Percentiles rank a stretch among this genome's conserved stretches.
These are phyloP conservation scores for Ommatoiulus sabulosus DNA, from an alignment of 2,888 invertebrate genomes.

Conservation along the genomic window DNA sequence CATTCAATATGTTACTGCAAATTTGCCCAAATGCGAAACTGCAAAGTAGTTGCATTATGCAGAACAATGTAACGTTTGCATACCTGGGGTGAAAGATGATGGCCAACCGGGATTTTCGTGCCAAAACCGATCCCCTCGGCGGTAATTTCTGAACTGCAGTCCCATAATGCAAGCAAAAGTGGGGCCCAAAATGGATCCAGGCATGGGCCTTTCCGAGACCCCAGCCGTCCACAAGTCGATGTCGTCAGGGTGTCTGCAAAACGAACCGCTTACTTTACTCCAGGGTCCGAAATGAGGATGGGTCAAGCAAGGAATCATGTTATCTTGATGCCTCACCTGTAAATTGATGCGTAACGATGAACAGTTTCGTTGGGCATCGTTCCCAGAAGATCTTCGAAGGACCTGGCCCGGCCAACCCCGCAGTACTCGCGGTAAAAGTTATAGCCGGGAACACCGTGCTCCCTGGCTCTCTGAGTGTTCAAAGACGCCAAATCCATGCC, in stretches of 20 bases:
- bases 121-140: conserved; percentile 91
- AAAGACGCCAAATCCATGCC: conserved; percentile 64
- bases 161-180: conserved; percentile 93
- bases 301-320: background rate
- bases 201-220: conserved; percentile 88
- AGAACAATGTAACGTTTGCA: conserved; percentile 50
- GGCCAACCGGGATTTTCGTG: conserved; percentile 92
- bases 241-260: conserved; percentile 83
- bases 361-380: conserved; percentile 63
- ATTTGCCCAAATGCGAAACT: too few species aligned
- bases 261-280: background rate
- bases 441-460: conserved; percentile 65
- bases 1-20: too few species aligned
- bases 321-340: conserved; percentile 61
- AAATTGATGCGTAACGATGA: conserved; percentile 62
- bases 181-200: conserved; percentile 93
- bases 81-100: conserved; percentile 83
- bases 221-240: conserved; percentile 96
- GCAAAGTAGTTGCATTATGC: too few species aligned
- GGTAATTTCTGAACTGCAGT: conserved; percentile 86
- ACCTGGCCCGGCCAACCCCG: conserved; percentile 63
- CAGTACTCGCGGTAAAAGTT: conserved; percentile 66
- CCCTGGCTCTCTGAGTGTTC: conserved; percentile 63
- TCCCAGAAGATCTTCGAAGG: conserved; percentile 63
- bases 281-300: background rate